Evolutionary conservation across 2,888 invertebrate genomes (phyloP), one percentile per base, ranked within the genome.

Genomic region (Ormyrus labotus): DNA sequence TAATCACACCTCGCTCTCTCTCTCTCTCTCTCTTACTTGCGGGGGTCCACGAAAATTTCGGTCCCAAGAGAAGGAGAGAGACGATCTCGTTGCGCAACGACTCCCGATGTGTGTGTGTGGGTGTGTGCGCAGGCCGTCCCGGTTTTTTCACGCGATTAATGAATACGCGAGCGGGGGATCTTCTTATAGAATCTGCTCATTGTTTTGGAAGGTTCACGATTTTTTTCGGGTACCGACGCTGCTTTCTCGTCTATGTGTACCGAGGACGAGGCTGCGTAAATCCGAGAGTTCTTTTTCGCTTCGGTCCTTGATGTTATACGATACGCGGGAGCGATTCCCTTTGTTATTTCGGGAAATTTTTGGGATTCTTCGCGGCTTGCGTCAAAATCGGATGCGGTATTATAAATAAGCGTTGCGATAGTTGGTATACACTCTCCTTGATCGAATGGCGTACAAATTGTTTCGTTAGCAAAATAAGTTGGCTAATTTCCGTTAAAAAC

Each of bases 41-140:
- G 64, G 76, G 79, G 81, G 79, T 81, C 81, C 81, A 81, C 79
- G 79, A 81, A 81, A 79, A 81, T 81, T 81, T 81, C 76, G 81
- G 76, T 78, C 55, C 69, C 19, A 57, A 34, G 34, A 34, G 34
- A 34, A 34, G 34, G 34, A 34, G 34, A 2, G 13, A 2, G 13
- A 55, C 50, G 19, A 70, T 48, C 48, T 67, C 55, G 51, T 3
- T 61, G 55, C 61, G 34, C 55, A 45, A 55, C 63, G 65, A 19
- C 19, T 65, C 65, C 58, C 51, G 47, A 19, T 19, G 19, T 19
- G 19, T 19, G 47, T 34, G 11, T 57, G 10, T n/a, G 13, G 5
- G 10, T 8, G 34, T 64, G 10, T 51, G 48, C 63, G n/a, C 47
- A 45, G 11, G 55, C 10, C 5, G 13, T 11, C 57, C 76, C 58